Base-by-base conservation (phyloP, 2,888 invertebrate species). In the Zelleria hepariella region DNA sequence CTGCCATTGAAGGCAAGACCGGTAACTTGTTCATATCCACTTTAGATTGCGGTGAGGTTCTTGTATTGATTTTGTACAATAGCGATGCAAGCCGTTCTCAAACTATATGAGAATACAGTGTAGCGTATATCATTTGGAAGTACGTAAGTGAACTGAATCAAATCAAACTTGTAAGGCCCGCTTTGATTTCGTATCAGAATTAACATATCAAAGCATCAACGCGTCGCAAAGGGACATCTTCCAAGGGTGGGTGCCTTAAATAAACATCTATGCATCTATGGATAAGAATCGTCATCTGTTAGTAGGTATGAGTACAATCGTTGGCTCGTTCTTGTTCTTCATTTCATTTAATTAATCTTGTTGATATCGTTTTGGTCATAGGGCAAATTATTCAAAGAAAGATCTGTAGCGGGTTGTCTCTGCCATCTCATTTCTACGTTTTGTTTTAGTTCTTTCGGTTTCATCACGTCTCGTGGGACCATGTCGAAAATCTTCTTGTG, bases 151-250 rank as follows among this genome's bases (percentile, higher is more conserved):
- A 42, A 42, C 32, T 42, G 32, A 49, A 20, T 58, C 59, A 59
- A 60, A 62, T 62, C 59, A 62, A 26, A 23, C 53, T 47, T 21
- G 27, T 54, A 56, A 55, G 48, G 61, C 47, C 26, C 56, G 21
- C 63, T 64, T 60, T 62, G 62, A 60, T 62, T 62, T 62, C 58
- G 58, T 55, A 27, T 60, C 53, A 60, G 25, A 15, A 62, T 65
- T 64, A 61, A 62, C 65, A 65, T 65, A 60, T 62, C 63, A 65
- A 65, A 64, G 63, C 53, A 47, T 18, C 55, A 27, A 24, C 53
- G 5, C 53, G 24, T 10, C 15, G 15, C 21, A 53, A 53, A 49
- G 49, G 49, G 49, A 49, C 21, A 20, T 21, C 49, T 49, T 49
- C 49, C 18, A 49, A 49, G 49, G 21, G 20, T 49, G 49, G 7